phyloP scores from a whole-genome alignment of 1,140 invertebrate species.

The Battus philenor region DNA sequence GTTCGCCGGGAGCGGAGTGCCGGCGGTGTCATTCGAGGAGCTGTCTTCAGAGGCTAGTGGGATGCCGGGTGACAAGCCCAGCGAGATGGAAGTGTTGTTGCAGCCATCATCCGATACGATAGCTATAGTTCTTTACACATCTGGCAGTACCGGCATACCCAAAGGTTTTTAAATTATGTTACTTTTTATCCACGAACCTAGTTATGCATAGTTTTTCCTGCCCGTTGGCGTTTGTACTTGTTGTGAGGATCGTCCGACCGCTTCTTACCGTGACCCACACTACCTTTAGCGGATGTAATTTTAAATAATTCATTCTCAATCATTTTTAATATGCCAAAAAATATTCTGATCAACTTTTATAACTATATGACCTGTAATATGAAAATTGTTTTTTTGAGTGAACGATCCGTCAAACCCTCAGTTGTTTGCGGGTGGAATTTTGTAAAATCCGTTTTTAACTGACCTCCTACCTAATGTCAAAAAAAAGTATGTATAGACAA shows the following conservation, averaged over 20 bases:
- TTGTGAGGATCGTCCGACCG: background rate
- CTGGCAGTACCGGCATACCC: conserved; percentile 93
- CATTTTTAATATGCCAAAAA: too few species aligned
- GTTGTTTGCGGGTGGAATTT: too few species aligned
- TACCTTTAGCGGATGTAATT: too few species aligned
- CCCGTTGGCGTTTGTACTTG: background rate
- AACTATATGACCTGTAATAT: too few species aligned
- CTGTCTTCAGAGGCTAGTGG: conserved; percentile 63
- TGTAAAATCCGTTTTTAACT: too few species aligned
- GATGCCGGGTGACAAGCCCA: conserved; percentile 46
- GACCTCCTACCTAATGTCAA: too few species aligned
- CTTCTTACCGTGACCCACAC: too few species aligned
- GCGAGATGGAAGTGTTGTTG: conserved; percentile 37
- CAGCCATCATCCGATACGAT: conserved; percentile 59
- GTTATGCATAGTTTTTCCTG: background rate
- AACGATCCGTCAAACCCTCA: too few species aligned
- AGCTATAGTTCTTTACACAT: conserved; percentile 92
- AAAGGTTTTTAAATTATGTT: conserved; percentile 87
- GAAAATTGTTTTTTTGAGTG: conserved; percentile 3
- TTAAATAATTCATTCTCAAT: too few species aligned
- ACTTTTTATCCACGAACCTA: background rate
- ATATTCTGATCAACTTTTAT: too few species aligned
- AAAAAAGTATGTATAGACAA: too few species aligned
- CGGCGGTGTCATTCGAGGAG: conserved; percentile 67
- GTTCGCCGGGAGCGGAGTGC: conserved; percentile 53